Conservation (phyloP, 1,140 invertebrate species). For the Euwallacea similis region DNA sequence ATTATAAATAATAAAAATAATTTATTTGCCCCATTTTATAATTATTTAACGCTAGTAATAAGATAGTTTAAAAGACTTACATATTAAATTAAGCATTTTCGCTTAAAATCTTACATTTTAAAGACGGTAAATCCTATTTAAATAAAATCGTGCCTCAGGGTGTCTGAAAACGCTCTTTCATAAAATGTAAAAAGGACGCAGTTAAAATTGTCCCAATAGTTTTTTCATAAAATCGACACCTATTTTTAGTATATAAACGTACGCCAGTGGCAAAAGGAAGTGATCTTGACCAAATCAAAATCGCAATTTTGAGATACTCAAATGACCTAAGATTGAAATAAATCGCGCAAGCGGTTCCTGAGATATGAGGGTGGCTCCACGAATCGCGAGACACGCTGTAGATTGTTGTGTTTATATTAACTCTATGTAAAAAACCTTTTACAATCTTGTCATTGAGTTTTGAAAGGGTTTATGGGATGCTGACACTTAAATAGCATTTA, state of each 20-base stretch:
- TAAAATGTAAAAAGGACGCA: no score
- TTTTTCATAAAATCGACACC: no score
- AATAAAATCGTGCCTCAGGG: no score
- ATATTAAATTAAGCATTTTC: background rate
- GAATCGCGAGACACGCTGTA: no score
- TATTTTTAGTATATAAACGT: no score
- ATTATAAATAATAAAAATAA: constrained; percentile 3
- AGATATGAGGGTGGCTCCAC: no score
- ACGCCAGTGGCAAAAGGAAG: no score
- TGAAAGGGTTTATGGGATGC: background rate
- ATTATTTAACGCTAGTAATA: background rate
- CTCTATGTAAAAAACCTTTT: no score
- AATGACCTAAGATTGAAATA: background rate
- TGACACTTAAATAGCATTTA: background rate
- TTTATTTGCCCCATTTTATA: background rate
- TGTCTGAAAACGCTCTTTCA: no score
- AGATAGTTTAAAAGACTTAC: background rate
- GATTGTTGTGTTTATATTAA: no score
- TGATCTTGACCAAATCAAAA: no score
- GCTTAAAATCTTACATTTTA: background rate
- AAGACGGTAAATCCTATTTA: background rate
- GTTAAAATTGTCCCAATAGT: no score
- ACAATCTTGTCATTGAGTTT: background rate
- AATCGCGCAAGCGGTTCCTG: background rate
- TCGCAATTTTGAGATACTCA: background rate